These are phyloP conservation scores for Coracias cyanogaster DNA, from an alignment of 2,797 vertebrate genomes.

Conservation along the genomic window DNA sequence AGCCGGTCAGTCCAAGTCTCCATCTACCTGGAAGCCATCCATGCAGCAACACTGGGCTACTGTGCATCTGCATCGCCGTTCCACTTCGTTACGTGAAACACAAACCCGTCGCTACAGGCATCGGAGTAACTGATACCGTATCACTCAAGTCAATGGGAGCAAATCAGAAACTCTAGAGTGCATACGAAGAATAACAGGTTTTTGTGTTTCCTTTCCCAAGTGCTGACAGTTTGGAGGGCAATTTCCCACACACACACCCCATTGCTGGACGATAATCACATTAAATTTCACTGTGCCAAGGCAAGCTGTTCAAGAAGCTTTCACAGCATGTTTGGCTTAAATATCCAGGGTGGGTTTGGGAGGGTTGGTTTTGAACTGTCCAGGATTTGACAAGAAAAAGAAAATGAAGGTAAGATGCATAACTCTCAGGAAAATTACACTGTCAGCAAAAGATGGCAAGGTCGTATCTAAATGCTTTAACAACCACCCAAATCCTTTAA, in stretches of 20 bases:
- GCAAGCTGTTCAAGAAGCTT: neutral
- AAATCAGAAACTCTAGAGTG: conserved; percentile 27
- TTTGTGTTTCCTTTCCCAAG: conserved; percentile 17
- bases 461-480: neutral
- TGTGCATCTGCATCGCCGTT: neutral
- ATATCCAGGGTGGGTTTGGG: neutral
- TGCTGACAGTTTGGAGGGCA: neutral
- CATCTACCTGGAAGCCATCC: conserved; percentile 42
- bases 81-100: neutral
- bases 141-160: neutral
- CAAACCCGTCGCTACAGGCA: neutral
- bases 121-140: neutral
- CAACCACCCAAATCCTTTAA: neutral
- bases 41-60: neutral
- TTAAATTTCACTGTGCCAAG: neutral
- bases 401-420: neutral
- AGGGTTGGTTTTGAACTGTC: neutral
- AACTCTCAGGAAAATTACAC: neutral
- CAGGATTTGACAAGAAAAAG: neutral
- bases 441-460: neutral
- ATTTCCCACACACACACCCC: neutral
- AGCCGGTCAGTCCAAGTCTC: neutral
- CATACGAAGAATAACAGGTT: neutral
- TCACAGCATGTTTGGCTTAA: neutral
- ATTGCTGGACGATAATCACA: neutral